A percentile compares a stretch with the other conserved stretches of the same genome.
Conservation (phyloP, 2,113 vertebrate genomes). For the Sturnira hondurensis region DNA sequence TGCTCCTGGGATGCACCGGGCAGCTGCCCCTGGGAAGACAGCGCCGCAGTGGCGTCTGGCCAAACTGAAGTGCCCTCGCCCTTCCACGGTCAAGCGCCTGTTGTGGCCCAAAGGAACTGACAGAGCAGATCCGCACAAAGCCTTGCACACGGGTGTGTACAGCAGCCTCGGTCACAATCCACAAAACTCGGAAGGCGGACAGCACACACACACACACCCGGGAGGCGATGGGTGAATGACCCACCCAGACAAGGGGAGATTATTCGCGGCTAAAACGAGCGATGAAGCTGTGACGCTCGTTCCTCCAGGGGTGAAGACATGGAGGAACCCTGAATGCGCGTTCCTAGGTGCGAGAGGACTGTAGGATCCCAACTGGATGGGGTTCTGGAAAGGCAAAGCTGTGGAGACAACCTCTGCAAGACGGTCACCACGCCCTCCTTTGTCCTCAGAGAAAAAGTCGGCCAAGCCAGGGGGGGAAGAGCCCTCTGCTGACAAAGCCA, state of each 20-base stretch:
- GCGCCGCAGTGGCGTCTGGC: background rate
- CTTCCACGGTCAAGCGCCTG: accelerated
- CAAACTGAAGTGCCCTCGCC: background rate
- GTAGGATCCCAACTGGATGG: accelerated
- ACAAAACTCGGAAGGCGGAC: background rate
- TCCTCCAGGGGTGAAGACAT: no score
- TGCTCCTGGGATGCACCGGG: accelerated
- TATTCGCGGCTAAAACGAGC: accelerated
- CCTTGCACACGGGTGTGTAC: background rate
- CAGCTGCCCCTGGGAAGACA: background rate
- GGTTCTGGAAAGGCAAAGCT: background rate
- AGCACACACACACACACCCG: no score
- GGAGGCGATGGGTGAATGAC: background rate
- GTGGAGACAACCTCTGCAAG: accelerated
- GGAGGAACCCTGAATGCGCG: accelerated
- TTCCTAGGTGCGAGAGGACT: background rate
- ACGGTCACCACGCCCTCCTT: accelerated
- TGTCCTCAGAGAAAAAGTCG: no score
- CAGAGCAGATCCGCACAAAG: background rate
- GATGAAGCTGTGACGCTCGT: accelerated
- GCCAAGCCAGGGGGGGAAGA: background rate
- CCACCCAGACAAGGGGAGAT: background rate
- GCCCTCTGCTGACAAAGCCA: background rate
- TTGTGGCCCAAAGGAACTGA: background rate
- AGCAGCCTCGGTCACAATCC: background rate